Evolutionary conservation across 2,113 vertebrate species (phyloP), one percentile per base, ranked within the genome.

Genomic region (Pipra filicauda): DNA sequence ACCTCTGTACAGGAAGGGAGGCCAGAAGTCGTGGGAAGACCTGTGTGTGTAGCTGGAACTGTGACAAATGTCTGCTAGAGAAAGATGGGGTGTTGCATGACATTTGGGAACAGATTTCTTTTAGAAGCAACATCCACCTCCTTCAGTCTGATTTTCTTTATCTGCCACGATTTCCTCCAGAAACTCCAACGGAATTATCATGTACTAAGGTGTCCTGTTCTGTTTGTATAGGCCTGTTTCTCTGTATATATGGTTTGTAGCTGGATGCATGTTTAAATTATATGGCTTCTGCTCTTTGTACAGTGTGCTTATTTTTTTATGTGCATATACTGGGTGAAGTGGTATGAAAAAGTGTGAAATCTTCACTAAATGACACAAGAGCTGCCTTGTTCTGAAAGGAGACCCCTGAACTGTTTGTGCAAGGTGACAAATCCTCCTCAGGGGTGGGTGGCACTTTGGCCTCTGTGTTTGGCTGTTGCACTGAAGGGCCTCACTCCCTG

Each of bases 241-340:
- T 95, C 9, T 97, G 96, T 97, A 97, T 94, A 96, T 95, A 96
- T 92, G 91, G 91, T 92, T 96, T 94, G 58, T 85, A 95, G 87
- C 74, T 93, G 35, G 73, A 54, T 61, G 89, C 92, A 93, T 95
- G 88, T 97, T 95, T 97, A 96, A 97, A 96, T 97, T 95, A 88
- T 95, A 93, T 81, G 11, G 8, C 61, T 91, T 85, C 88, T 41
- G 70, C 92, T 91, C 49, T 90, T 77, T 92, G 89, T 95, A 88
- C 44, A 92, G 84, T 66, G 66, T n/a, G 83, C 81, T 96, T 48
- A 9, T 67, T 85, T 77, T 89, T 84, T 66, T 86, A n/a, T 20
- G 43, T 96, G n/a, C 3, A 1, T 80, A 14, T 89, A 43, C 52
- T 52, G 59, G 49, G 31, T 58, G 57, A 52, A 89, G 59, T 76